Percentiles rank a stretch among this genome's conserved stretches.
phyloP scores from a whole-genome alignment of 2,113 vertebrate genomes.

The Tupaia chinensis region DNA sequence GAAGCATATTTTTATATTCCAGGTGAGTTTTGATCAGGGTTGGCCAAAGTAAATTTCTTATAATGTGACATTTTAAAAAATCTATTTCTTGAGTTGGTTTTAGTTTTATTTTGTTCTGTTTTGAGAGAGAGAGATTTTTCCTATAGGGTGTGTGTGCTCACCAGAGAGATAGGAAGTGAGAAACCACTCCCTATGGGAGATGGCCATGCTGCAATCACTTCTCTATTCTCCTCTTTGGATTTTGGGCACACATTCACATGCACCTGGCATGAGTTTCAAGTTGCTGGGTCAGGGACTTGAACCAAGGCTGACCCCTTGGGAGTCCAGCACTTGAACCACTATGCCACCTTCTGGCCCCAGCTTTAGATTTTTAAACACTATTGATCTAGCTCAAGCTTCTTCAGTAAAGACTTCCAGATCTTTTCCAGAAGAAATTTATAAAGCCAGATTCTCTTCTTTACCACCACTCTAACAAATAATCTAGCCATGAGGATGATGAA shows the following conservation, averaged over 20 bases:
- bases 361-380: slow-evolving; percentile 19
- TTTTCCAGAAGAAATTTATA: slow-evolving; percentile 24
- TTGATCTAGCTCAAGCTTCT: not conserved
- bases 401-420: not conserved
- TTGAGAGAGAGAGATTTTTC: too few species aligned
- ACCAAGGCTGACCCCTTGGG: too few species aligned
- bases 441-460: not conserved
- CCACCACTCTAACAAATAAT: not conserved
- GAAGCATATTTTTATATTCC: not conserved
- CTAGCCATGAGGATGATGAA: not conserved
- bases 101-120: not conserved
- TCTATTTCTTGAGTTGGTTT: not conserved
- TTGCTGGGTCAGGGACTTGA: too few species aligned
- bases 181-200: too few species aligned
- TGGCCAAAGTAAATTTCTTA: not conserved
- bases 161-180: too few species aligned
- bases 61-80: not conserved
- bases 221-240: too few species aligned
- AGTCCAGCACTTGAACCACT: too few species aligned
- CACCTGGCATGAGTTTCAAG: too few species aligned
- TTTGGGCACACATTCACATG: too few species aligned
- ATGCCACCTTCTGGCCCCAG: too few species aligned
- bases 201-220: too few species aligned
- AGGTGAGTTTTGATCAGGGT: not conserved
- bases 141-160: too few species aligned